Evolutionary conservation across 2,797 vertebrate genomes (phyloP).

Genomic region (Phyllotis vaccarum): DNA sequence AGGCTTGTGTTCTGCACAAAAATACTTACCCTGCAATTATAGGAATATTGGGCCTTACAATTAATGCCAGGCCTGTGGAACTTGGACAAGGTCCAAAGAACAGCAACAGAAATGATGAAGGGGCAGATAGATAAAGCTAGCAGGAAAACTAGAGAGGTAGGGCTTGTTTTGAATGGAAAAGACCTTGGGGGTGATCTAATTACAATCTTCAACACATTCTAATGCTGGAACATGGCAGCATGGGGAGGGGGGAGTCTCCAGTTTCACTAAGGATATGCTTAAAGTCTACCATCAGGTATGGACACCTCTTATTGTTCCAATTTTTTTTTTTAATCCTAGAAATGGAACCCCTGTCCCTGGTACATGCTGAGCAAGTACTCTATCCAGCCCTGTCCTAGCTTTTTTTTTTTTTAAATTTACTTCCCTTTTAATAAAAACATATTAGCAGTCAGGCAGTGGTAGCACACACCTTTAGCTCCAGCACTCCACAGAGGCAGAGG

Average conservation of each 20-base stretch:
- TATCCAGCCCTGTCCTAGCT: background rate
- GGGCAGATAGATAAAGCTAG: slow-evolving; percentile 67
- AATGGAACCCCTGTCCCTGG: background rate
- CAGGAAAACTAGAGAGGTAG: slow-evolving; percentile 61
- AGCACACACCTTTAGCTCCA: background rate
- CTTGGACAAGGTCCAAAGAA: slow-evolving; percentile 76
- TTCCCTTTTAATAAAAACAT: slow-evolving; percentile 22
- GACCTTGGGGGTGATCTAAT: slow-evolving; percentile 62
- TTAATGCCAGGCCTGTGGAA: slow-evolving; percentile 80
- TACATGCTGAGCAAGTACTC: background rate
- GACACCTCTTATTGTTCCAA: background rate
- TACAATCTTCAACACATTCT: slow-evolving; percentile 39
- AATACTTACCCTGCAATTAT: slow-evolving; percentile 84
- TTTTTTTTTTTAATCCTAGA: background rate
- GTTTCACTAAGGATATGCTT: background rate
- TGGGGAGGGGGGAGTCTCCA: background rate
- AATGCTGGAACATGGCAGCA: background rate
- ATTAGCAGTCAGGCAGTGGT: background rate
- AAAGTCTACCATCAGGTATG: background rate
- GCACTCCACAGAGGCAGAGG: background rate
- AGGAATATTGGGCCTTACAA: slow-evolving; percentile 78
- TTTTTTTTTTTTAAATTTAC: background rate
- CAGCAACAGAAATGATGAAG: slow-evolving; percentile 73
- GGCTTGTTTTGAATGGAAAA: slow-evolving; percentile 68
- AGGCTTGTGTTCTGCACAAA: slow-evolving; percentile 79